These are phyloP conservation scores for Laticauda colubrina DNA, from an alignment of 2,113 vertebrate genomes.

Conservation along the genomic window DNA sequence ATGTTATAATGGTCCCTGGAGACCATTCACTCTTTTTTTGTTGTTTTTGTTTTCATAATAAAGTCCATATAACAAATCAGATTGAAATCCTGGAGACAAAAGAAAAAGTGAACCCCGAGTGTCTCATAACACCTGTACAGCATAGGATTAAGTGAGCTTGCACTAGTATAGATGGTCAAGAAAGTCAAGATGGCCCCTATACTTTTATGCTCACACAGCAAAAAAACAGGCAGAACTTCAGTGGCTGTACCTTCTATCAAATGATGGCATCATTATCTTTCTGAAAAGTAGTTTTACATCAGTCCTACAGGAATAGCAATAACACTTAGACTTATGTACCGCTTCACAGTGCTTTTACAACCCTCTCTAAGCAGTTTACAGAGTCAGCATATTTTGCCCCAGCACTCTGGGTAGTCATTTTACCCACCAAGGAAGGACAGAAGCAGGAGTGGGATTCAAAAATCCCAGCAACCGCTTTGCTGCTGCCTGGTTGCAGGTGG, in stretches of 20 bases:
- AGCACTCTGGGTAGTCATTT: too few relatives aligned
- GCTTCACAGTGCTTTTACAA: too few relatives aligned
- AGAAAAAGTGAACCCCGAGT: neutral
- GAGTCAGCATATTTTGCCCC: too few relatives aligned
- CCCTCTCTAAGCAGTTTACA: too few relatives aligned
- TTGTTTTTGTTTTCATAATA: constrained; percentile 3
- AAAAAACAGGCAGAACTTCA: neutral
- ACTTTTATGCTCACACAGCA: neutral
- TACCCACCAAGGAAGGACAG: too few relatives aligned
- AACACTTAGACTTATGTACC: too few relatives aligned
- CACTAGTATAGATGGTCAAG: neutral
- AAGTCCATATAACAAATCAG: neutral
- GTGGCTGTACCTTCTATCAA: neutral
- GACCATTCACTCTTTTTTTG: neutral
- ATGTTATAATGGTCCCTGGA: neutral
- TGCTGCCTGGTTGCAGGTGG: too few relatives aligned
- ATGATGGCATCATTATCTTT: neutral
- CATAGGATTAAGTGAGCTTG: neutral
- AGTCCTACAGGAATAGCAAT: neutral
- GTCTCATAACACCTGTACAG: neutral
- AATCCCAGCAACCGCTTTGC: too few relatives aligned
- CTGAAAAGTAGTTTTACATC: neutral
- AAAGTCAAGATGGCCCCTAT: neutral
- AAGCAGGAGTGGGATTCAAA: too few relatives aligned
- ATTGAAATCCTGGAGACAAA: constrained; percentile 3